Base-by-base conservation (phyloP, 2,888 invertebrate species). In the Troides aeacus region DNA sequence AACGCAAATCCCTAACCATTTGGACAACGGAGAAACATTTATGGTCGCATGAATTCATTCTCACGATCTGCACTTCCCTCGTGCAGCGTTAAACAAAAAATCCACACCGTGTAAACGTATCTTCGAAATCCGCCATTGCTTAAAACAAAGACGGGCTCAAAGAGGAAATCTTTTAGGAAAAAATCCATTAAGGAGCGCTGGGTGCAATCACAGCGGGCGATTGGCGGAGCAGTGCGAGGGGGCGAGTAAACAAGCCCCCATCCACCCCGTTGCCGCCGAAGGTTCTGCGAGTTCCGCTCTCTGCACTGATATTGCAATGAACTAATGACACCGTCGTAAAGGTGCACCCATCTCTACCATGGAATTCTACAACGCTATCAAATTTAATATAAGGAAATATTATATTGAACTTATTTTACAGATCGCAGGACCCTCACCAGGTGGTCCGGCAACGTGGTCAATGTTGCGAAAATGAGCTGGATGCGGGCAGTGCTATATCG, bases 181-280 rank as follows among this genome's bases (percentile, higher is more conserved):
- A 76, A 76, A 75, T 72, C 75, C 72, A 74, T 74, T 75, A 73
- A 69, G 67, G 36, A 36, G 69, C 62, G 72, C 72, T 71, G 70
- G 73, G 74, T 71, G 79, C 76, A 79, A 79, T 81, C 77, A 77
- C 77, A 71, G 72, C 58, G 67, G 63, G 59, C 75, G 74, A 77
- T 76, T 73, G 77, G 76, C 72, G 76, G 61, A 75, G 75, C 75
- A 73, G 72, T 69, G 73, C 72, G 74, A 72, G 71, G 73, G 73
- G 65, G 68, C 56, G 62, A 68, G 46, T 66, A 74, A 74, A 74
- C 74, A 74, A 61, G 67, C 70, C 72, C 56, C 58, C 64, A n/a
- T 56, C 63, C 50, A 56, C 62, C 23, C 60, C 63, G 7, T 21
- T 3, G 17, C 62, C 58, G 64, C 71, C 59, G 69, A 10, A 8